Evolutionary conservation across 2,888 invertebrate genomes (phyloP).

Genomic region (Apodemia mormo): DNA sequence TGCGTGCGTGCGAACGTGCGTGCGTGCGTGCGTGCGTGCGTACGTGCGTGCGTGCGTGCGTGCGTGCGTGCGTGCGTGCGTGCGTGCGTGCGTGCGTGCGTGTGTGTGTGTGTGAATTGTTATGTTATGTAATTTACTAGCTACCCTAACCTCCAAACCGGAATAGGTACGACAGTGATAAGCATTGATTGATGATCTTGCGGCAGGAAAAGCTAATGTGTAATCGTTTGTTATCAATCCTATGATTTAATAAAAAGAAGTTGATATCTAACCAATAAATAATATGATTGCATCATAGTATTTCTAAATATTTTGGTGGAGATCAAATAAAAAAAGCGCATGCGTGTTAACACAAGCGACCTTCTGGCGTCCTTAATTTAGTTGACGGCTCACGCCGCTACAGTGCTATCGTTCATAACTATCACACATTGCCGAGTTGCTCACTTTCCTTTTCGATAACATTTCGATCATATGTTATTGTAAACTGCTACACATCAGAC

Average conservation of each 20-base stretch:
- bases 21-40: no score
- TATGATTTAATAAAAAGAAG: not conserved
- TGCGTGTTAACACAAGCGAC: slow-evolving; percentile 65
- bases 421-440: slow-evolving; percentile 10
- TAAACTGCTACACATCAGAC: not conserved
- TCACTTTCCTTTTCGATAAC: slow-evolving; percentile 13
- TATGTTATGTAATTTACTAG: no score
- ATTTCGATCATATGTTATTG: not conserved
- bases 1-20: no score
- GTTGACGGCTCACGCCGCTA: slow-evolving; percentile 69
- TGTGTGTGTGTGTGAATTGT: no score
- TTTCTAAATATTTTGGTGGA: slow-evolving; percentile 1
- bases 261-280: not conserved
- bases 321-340: slow-evolving; percentile 48
- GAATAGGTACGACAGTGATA: no score
- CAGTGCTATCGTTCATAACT: slow-evolving; percentile 28
- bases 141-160: no score
- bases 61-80: no score
- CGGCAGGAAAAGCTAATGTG: no score
- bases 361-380: slow-evolving; percentile 71
- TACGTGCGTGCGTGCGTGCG: no score
- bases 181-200: no score
- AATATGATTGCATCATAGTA: not conserved
- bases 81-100: no score
- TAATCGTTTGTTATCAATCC: no score